A percentile compares a stretch with the other conserved stretches of the same genome.
These are phyloP conservation scores for Malthinus flaveolus DNA, from an alignment of 2,888 invertebrate species.

Conservation along the genomic window DNA sequence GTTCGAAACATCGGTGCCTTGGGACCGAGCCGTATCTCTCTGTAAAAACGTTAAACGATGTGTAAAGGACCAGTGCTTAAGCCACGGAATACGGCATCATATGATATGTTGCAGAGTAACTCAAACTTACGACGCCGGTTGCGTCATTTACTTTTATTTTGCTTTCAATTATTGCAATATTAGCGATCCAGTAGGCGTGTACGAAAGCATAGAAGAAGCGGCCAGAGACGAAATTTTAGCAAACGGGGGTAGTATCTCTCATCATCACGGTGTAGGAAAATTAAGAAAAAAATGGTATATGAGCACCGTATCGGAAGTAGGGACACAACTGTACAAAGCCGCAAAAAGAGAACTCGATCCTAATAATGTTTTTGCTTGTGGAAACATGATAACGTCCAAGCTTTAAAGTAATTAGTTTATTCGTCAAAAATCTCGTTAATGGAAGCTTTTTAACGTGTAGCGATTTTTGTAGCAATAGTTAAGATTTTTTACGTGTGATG, in stretches of 20 bases:
- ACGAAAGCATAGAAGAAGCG: conserved; percentile 83
- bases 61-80: conserved; percentile 66
- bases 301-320: conserved; percentile 80
- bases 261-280: conserved; percentile 97
- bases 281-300: conserved; percentile 85
- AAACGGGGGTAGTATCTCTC: conserved; percentile 89
- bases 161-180: conserved; percentile 47
- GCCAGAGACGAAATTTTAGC: conserved; percentile 92
- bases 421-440: too few relatives aligned
- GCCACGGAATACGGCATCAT: conserved; percentile 62
- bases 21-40: conserved; percentile 83
- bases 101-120: conserved; percentile 85
- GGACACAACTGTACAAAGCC: conserved; percentile 75
- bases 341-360: conserved; percentile 91
- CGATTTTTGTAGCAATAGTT: too few relatives aligned
- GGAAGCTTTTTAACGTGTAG: too few relatives aligned
- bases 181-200: conserved; percentile 87
- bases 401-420: conserved; percentile 32
- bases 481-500: too few relatives aligned
- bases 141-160: conserved; percentile 79
- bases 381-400: conserved; percentile 67
- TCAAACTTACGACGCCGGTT: conserved; percentile 96
- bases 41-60: conserved; percentile 89
- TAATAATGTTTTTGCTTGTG: conserved; percentile 88
- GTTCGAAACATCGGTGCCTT: conserved; percentile 98